Evolutionary conservation across 2,888 invertebrate genomes (phyloP), one percentile per base, ranked within the genome.

Genomic region (Pseudococcus jackbeardsleyi): DNA sequence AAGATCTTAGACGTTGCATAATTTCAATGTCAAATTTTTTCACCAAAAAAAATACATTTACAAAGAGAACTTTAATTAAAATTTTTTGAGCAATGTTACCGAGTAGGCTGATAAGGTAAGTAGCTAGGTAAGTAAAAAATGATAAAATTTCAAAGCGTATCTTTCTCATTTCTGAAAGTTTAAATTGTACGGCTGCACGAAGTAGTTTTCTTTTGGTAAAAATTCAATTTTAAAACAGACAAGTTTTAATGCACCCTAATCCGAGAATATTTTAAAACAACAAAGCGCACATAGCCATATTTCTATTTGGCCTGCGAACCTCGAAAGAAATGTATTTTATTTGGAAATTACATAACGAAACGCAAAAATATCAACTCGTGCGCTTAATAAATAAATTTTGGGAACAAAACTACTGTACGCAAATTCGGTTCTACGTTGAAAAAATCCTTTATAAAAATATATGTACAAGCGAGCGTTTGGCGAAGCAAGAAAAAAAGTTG

Each of bases 361-460:
- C 26, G 59, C 59, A 6, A 59, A 19, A 59, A 59, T 59, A n/a
- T 59, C n/a, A 59, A 59, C 59, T 8, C 19, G 11, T 19, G 19
- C 59, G 59, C 11, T 19, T 59, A 59, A 59, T 59, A 59, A 59
- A 19, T 59, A 59, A 59, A 59, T 59, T 59, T 59, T 59, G 59
- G 59, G 19, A 59, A 59, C 19, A 19, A 59, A 59, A 59, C 59
- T 8, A 59, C 59, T 59, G 8, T 6, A 59, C 19, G 59, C 19
- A 19, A 59, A 59, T 59, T 59, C 59, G 19, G 59, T 59, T n/a
- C 9, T 9, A 5, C n/a, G 68, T 33, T 26, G 33, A 72, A 72
- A 72, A 72, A 33, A 11, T 15, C 7, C 6, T 22, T 12, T 72
- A 59, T 19, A 59, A 59, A 59, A 26, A 72, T 26, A 12, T 33